Base-by-base conservation (phyloP, 1,140 invertebrate genomes). In the Tetramorium simillimum region DNA sequence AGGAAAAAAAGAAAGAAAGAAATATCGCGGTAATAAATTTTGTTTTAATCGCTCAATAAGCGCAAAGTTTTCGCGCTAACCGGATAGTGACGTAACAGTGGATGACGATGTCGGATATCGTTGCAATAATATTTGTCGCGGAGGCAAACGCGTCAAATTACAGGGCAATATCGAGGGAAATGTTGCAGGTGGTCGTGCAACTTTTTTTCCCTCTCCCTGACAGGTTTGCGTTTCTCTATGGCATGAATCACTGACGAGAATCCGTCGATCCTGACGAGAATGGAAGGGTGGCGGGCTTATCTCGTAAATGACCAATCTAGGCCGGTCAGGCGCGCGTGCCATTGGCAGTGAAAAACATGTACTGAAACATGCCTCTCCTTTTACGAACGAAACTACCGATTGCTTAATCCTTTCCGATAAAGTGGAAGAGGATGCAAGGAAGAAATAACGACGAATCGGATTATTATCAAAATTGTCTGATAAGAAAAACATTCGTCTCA, bases 271-370 rank as follows among this genome's bases (percentile, higher is more conserved):
- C 43, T 58, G 43, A 67, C 63, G 49, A 56, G 53, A 73, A 51
- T 33, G 77, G 49, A 40, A 62, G 82, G 89, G 78, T 78, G 65
- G 67, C 67, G 75, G 21, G 70, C 62, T 73, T 51, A 70, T 88
- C 82, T 62, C 89, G 87, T 90, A 91, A 91, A 91, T 69, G 89
- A 84, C 84, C 67, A 90, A 84, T 51, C 82, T 85, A 91, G 70
- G 69, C 73, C 81, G 80, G 73, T 86, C 70, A 78, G 40, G 80
- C 75, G 87, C 91, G 91, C 91, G 93, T 93, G 93, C 88, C 91
- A 95, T 94, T 94, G 94, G 92, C 94, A 94, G 93, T 95, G 94
- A 95, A 94, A 95, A 94, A 90, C 93, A 86, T 89, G 94, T 93
- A 95, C 93, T 93, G 94, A 94, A 94, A 94, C 94, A 91, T 93